phyloP scores from a whole-genome alignment of 2,797 vertebrate genomes.

The Podargus strigoides region DNA sequence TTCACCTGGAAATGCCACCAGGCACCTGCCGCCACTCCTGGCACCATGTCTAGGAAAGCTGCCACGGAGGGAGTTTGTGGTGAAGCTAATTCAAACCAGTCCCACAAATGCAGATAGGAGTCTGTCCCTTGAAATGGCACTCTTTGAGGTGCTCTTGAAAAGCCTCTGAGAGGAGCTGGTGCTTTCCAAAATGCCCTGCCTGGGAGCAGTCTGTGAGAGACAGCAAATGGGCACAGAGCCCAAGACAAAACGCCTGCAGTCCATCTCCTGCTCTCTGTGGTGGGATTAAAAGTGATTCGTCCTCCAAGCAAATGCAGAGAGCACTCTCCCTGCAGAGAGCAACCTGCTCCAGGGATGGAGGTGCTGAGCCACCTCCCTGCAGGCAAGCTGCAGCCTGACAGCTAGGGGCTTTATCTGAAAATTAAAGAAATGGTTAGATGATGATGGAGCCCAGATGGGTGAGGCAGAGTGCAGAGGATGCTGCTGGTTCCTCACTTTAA shows the following conservation, averaged over 20 bases:
- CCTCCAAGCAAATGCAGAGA: background rate
- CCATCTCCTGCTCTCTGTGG: background rate
- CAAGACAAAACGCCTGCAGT: background rate
- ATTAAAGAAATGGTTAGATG: background rate
- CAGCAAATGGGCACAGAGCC: background rate
- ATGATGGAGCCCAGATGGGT: background rate
- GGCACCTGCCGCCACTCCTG: background rate
- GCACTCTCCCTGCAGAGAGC: background rate
- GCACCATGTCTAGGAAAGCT: background rate
- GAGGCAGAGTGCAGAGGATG: background rate
- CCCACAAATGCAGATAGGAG: background rate
- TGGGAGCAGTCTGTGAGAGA: background rate
- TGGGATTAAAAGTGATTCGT: background rate
- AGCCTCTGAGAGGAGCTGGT: background rate
- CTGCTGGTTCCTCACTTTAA: background rate
- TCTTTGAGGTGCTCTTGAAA: background rate
- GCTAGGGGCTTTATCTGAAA: background rate
- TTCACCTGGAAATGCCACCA: background rate
- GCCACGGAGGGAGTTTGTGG: background rate
- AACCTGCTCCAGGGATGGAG: background rate
- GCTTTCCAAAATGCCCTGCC: background rate
- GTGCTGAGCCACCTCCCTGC: background rate
- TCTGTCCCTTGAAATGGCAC: background rate
- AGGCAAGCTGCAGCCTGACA: background rate
- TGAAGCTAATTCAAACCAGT: background rate